Percentiles rank a stretch among this genome's conserved stretches.
These are phyloP conservation scores for Bubalus kerabau DNA, from an alignment of 2,113 vertebrate species.

Conservation along the genomic window DNA sequence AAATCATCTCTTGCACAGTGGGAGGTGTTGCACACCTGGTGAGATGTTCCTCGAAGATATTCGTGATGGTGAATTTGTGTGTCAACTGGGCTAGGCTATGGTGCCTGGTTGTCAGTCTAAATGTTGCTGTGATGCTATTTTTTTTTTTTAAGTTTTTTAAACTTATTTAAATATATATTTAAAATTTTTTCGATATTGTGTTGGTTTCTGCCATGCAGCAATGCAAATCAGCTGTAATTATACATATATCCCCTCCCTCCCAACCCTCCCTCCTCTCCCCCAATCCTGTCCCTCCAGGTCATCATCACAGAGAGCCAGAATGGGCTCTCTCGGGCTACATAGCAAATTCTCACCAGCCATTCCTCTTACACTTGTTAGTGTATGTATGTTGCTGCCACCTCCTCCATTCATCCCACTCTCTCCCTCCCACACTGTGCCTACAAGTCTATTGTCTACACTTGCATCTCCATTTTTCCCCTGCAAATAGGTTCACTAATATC, in stretches of 20 bases:
- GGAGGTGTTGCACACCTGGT: neutral
- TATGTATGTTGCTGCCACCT: neutral
- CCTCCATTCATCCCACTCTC: neutral
- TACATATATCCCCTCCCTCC: neutral
- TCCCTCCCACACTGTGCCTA: neutral
- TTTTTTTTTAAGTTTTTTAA: neutral
- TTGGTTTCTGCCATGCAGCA: neutral
- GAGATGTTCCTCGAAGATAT: neutral
- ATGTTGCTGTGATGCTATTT: neutral
- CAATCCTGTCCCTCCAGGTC: neutral
- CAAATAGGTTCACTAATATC: neutral
- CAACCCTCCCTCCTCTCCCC: neutral
- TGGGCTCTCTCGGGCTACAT: neutral
- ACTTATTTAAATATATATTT: neutral
- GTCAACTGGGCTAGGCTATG: neutral
- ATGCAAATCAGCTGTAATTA: neutral
- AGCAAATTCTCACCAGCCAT: neutral
- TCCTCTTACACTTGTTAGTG: neutral
- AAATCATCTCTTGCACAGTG: neutral
- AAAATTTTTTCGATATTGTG: neutral
- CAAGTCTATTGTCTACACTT: neutral
- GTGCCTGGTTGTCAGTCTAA: neutral
- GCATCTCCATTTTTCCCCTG: neutral
- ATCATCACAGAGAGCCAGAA: neutral
- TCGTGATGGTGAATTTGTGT: neutral